Percentiles rank a stretch among this genome's conserved stretches.
phyloP scores from a whole-genome alignment of 2,888 invertebrate genomes.

The Pheosia gnoma region DNA sequence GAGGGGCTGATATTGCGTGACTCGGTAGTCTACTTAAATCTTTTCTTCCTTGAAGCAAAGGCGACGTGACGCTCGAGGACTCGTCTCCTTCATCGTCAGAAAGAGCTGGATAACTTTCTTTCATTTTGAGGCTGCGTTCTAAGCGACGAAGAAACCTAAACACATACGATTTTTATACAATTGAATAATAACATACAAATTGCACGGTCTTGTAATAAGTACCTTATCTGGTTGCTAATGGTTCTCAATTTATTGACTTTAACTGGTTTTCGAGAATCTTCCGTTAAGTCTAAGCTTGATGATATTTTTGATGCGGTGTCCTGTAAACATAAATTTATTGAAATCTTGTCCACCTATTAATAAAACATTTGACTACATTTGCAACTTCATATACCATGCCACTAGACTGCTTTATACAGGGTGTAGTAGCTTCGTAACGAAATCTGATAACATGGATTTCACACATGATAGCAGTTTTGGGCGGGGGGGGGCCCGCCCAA shows the following conservation, averaged over 20 bases:
- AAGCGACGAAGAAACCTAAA: slow-evolving; percentile 88
- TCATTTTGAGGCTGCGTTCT: slow-evolving; percentile 88
- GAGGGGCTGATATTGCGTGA: slow-evolving; percentile 76
- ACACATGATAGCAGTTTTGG: too few species aligned
- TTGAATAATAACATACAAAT: not conserved
- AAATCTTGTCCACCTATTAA: not conserved
- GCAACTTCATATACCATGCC: slow-evolving; percentile 14
- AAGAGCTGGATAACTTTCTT: slow-evolving; percentile 84
- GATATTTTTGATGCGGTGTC: slow-evolving; percentile 85
- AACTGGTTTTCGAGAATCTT: slow-evolving; percentile 81
- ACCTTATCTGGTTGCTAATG: slow-evolving; percentile 92
- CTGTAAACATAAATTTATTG: slow-evolving; percentile 56
- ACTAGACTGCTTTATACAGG: not conserved
- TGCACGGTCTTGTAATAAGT: slow-evolving; percentile 18
- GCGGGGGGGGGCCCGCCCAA: too few species aligned
- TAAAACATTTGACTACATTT: not conserved
- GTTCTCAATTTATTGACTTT: slow-evolving; percentile 88
- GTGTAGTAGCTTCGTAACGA: too few species aligned
- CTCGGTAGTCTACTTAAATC: slow-evolving; percentile 62
- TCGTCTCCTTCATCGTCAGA: slow-evolving; percentile 85
- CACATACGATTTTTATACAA: slow-evolving; percentile 5
- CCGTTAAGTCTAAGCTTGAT: slow-evolving; percentile 82
- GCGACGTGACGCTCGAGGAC: slow-evolving; percentile 87
- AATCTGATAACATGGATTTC: too few species aligned
- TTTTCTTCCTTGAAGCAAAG: slow-evolving; percentile 80